Percentiles rank a stretch among this genome's conserved stretches.
Conservation (phyloP, 2,888 invertebrate genomes). For the Agrochola lota region DNA sequence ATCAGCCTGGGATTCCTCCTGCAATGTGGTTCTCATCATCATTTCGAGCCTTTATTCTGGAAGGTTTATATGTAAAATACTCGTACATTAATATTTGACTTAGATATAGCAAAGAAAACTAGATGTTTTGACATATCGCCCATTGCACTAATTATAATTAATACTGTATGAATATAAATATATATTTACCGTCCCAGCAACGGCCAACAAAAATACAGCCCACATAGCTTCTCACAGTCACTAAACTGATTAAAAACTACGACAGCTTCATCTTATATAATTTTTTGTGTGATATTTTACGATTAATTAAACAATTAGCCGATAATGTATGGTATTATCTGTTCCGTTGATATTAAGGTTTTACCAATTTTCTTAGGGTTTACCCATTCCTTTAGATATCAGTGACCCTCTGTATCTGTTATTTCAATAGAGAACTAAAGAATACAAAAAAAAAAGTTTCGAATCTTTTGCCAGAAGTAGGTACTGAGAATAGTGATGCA, state of each 20-base stretch:
- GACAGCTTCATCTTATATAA: conserved; percentile 30
- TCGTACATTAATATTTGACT: too few relatives aligned
- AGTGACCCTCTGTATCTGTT: not conserved
- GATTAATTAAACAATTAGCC: conserved; percentile 34
- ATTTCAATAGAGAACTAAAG: not conserved
- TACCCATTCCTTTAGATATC: too few relatives aligned
- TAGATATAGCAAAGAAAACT: not conserved
- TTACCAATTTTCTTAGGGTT: not conserved
- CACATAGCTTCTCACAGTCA: conserved; percentile 59
- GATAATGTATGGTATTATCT: conserved; percentile 32
- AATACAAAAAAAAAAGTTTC: too few relatives aligned
- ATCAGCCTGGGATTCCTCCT: too few relatives aligned
- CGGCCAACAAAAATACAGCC: conserved; percentile 63
- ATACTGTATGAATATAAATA: not conserved
- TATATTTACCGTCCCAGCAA: conserved; percentile 67
- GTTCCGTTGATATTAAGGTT: conserved; percentile 17
- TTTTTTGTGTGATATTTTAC: not conserved
- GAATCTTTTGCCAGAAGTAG: too few relatives aligned
- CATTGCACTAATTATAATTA: not conserved
- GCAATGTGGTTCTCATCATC: too few relatives aligned
- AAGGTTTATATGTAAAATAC: too few relatives aligned
- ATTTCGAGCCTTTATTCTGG: too few relatives aligned
- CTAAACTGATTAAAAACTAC: conserved; percentile 14
- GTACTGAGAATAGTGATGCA: not conserved
- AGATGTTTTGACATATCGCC: not conserved